phyloP scores from a whole-genome alignment of 2,113 vertebrate species.

The Nannospalax galili region DNA sequence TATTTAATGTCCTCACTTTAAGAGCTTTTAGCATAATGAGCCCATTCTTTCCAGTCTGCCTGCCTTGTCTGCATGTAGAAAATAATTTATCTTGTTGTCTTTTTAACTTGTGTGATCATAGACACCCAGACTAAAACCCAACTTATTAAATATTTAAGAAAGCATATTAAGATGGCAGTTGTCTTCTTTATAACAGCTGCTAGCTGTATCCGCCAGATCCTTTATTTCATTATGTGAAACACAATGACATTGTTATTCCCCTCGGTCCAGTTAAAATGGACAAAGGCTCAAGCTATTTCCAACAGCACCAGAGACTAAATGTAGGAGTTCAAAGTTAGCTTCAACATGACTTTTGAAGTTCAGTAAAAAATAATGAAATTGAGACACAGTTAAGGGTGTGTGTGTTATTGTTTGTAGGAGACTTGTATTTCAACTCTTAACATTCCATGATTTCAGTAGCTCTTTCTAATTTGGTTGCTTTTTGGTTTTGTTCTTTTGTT shows the following conservation, averaged over 20 bases:
- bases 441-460: background rate
- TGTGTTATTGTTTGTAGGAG: background rate
- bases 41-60: background rate
- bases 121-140: constrained; percentile 64
- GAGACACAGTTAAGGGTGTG: background rate
- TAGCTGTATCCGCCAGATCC: constrained; percentile 68
- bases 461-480: background rate
- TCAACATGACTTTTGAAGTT: constrained; percentile 17
- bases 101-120: constrained; percentile 51
- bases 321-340: background rate
- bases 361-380: background rate
- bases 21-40: constrained; percentile 50
- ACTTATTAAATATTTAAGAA: constrained; percentile 82
- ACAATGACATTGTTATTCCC: constrained; percentile 36
- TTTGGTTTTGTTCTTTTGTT: background rate
- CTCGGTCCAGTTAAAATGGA: constrained; percentile 35
- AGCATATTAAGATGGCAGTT: constrained; percentile 60
- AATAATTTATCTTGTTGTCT: constrained; percentile 63
- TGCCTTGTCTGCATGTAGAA: constrained; percentile 11
- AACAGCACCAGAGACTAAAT: background rate
- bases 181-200: constrained; percentile 57
- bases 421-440: background rate
- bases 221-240: constrained; percentile 75
- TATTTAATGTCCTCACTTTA: constrained; percentile 40
- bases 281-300: constrained; percentile 21